phyloP scores from a whole-genome alignment of 1,140 invertebrate species.

The Diachasma alloeum region DNA sequence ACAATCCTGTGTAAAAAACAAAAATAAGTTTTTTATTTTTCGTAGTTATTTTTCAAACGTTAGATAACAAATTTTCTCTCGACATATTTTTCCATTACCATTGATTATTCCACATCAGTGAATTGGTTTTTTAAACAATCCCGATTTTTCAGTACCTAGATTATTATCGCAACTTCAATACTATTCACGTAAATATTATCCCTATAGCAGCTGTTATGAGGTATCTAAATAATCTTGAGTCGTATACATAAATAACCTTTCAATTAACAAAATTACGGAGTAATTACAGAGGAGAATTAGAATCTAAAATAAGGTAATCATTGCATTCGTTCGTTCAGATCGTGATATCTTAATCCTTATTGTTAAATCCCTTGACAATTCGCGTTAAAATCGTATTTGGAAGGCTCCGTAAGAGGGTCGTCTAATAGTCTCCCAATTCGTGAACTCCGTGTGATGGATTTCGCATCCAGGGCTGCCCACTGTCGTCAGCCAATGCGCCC shows the following conservation, averaged over 20 bases:
- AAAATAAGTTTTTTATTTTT: too few species aligned
- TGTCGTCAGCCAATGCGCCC: constrained; percentile 83
- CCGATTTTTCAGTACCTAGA: too few species aligned
- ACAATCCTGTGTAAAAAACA: too few species aligned
- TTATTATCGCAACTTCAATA: too few species aligned
- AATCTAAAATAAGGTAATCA: background rate
- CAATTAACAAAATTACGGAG: background rate
- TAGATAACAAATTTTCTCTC: too few species aligned
- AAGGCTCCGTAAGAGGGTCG: constrained; percentile 82
- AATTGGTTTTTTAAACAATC: too few species aligned
- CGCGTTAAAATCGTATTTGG: constrained; percentile 79
- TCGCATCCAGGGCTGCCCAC: constrained; percentile 85
- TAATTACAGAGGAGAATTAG: constrained; percentile 4
- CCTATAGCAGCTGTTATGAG: too few species aligned
- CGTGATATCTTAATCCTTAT: background rate
- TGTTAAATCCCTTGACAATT: background rate
- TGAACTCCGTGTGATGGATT: constrained; percentile 83
- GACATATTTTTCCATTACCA: too few species aligned
- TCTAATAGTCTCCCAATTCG: constrained; percentile 82
- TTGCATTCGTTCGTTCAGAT: background rate
- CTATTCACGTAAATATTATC: background rate
- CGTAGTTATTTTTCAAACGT: too few species aligned
- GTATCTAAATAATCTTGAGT: background rate
- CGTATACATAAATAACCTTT: background rate
- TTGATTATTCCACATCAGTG: too few species aligned